Conservation (phyloP, 2,888 invertebrate species). For the Steromphala cineraria region DNA sequence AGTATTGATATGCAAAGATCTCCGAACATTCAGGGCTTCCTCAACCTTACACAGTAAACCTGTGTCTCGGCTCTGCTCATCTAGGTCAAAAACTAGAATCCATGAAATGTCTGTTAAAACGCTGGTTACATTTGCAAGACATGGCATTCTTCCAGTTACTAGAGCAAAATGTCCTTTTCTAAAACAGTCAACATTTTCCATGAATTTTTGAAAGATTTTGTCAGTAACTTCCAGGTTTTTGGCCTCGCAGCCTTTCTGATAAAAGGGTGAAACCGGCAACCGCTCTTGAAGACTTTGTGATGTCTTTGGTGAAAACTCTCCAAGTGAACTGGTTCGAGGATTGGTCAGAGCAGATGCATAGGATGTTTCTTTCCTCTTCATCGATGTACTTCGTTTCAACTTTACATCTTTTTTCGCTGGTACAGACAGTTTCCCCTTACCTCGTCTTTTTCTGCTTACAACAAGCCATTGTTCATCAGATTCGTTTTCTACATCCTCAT, state of each 20-base stretch:
- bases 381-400: neutral
- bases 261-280: neutral
- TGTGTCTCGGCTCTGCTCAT: conserved; percentile 33
- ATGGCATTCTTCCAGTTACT: conserved; percentile 31
- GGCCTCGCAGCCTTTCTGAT: neutral
- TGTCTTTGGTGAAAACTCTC: neutral
- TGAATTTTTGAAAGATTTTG: neutral
- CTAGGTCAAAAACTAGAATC: conserved; percentile 44
- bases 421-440: too few relatives aligned
- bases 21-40: neutral
- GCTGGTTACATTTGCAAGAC: conserved; percentile 18
- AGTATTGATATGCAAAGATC: conserved; percentile 12
- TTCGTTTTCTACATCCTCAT: too few relatives aligned
- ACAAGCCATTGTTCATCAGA: too few relatives aligned
- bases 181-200: conserved; percentile 27
- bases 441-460: too few relatives aligned
- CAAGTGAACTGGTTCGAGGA: neutral
- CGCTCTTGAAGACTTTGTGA: neutral
- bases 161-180: conserved; percentile 46
- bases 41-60: conserved; percentile 33
- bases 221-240: neutral
- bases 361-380: neutral
- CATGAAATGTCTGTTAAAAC: conserved; percentile 42
- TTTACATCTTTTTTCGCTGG: too few relatives aligned
- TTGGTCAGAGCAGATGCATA: neutral